Base-by-base conservation (phyloP, 2,888 invertebrate genomes). In the Andrena hattorfiana region DNA sequence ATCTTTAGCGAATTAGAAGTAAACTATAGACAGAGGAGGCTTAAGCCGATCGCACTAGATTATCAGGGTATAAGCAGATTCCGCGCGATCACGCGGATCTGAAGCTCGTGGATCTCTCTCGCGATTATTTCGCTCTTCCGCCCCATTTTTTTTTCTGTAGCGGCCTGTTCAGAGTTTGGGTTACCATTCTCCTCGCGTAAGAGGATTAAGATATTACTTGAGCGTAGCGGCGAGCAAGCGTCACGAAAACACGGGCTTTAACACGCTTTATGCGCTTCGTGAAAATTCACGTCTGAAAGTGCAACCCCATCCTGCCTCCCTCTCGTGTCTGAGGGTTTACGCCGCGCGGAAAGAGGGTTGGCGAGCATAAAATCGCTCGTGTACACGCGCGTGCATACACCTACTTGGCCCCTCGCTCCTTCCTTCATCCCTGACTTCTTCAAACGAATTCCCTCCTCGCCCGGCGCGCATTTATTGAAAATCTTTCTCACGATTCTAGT, bases 171-270 rank as follows among this genome's bases (percentile, higher is more conserved):
- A 1, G 48, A 75, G 68, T 81, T 83, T 70, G 77, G 76, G 67
- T 76, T 76, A 70, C 73, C 79, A 68, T 79, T 79, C 84, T 83
- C 81, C 56, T 79, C 80, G 81, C 79, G 63, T 87, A 90, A 90
- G 90, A 87, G 90, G 89, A 92, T 91, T 92, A 91, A 88, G 85
- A 89, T 88, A 87, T 89, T 90, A 89, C 84, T 87, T 70, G 77
- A 79, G 79, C 84, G 81, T 80, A 77, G 77, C 85, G 68, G 81
- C 73, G 84, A 79, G 79, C 83, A 81, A 77, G 74, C 79, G 70
- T 80, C 73, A 71, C 70, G 85, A 77, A 81, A 87, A 84, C 76
- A 83, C 77, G 70, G 70, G 81, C 79, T 87, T 89, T 85, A 79
- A 68, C 81, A 83, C 85, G 80, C 85, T 84, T 86, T 88, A 88